Base-by-base conservation (phyloP, 2,113 vertebrate species). In the Ptilorrhoa leucosticta region DNA sequence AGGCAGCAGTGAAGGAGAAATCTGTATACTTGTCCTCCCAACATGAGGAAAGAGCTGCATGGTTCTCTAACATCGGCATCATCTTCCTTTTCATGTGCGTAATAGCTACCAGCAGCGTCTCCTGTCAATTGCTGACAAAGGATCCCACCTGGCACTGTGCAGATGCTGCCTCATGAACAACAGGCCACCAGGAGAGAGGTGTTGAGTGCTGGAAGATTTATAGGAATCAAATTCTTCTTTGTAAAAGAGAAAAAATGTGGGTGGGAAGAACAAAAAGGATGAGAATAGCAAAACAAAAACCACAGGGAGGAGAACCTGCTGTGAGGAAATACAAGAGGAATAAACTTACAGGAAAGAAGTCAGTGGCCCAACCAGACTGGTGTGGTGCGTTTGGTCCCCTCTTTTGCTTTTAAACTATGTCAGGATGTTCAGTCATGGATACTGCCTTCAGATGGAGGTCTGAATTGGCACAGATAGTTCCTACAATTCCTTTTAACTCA, bases 101-200 rank as follows among this genome's bases (percentile, higher is more conserved):
- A 76, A 94, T 13, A 93, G 78, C 48, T 69, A 77, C 83, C 91
- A 95, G 71, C 75, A 85, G 84, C 87, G 42, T 61, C 84, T 93
- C 87, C 78, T 94, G 84, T 91, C 94, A 93, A 7, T 56, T 13
- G 53, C 78, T 96, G 93, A 95, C 95, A 95, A 89, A 91, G 70
- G 65, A 87, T 87, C 91, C 83, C 93, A 89, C 83, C 90, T 84
- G 86, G 65, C 78, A 68, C n/a, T 27, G 0, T 30, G 70, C 91
- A 93, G 95, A 95, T 96, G 87, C 83, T 92, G 91, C 65, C 45
- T 95, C 64, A 14, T 0, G 6, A 92, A 79, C 81, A 94, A 84
- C 87, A 89, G 89, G 57, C 77, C 81, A 93, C 89, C 84, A 65
- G 81, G 84, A 91, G 85, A 90, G 84, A 64, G 19, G 37, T 79